phyloP scores from a whole-genome alignment of 2,797 vertebrate species.

The Poeciliopsis infans region DNA sequence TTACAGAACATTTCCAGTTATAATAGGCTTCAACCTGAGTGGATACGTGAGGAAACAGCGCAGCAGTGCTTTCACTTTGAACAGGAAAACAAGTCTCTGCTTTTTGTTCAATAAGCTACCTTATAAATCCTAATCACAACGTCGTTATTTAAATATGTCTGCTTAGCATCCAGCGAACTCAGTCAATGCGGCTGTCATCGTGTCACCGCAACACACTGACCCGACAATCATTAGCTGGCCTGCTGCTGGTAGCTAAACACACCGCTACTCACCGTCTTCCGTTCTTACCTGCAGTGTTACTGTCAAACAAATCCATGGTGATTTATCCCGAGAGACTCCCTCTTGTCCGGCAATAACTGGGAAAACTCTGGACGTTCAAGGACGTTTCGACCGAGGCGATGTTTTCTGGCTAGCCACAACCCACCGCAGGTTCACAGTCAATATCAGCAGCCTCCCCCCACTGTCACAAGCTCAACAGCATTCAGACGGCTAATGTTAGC shows the following conservation, averaged over 20 bases:
- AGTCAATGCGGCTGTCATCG: constrained; percentile 2
- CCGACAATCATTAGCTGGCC: constrained; percentile 64
- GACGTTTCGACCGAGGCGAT: constrained; percentile 12
- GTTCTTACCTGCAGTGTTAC: constrained; percentile 65
- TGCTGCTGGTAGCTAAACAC: constrained; percentile 52
- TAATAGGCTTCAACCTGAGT: neutral
- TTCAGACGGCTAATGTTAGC: constrained; percentile 37
- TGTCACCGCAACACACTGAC: neutral
- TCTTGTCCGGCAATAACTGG: constrained; percentile 13
- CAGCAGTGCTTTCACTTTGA: constrained; percentile 11
- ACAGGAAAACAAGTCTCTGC: neutral
- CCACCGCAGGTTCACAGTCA: constrained; percentile 25
- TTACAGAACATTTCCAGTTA: constrained; percentile 22
- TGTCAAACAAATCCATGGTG: constrained; percentile 81
- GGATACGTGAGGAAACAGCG: constrained; percentile 19
- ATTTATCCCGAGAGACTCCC: constrained; percentile 10
- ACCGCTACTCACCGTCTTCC: neutral
- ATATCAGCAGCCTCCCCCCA: constrained; percentile 25
- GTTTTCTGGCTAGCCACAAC: constrained; percentile 10
- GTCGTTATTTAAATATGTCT: neutral
- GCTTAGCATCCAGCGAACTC: neutral
- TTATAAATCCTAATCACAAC: neutral
- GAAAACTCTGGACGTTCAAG: neutral
- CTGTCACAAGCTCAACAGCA: constrained; percentile 33
- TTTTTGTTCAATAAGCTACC: neutral